phyloP scores from a whole-genome alignment of 2,113 vertebrate genomes.

The Lepus timidus region DNA sequence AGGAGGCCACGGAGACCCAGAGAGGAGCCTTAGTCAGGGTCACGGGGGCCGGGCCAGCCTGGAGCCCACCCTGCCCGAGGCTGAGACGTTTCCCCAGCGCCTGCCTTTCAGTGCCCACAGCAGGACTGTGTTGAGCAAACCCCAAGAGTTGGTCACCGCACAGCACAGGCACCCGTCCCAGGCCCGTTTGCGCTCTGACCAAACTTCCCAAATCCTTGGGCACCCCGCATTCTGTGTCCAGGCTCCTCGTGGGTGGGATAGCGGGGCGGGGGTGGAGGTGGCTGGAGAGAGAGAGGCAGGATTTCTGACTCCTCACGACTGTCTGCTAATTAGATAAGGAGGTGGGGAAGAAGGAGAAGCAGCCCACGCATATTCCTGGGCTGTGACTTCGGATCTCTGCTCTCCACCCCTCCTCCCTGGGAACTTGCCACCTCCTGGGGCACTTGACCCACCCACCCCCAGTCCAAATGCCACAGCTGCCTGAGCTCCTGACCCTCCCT shows the following conservation, averaged over 20 bases:
- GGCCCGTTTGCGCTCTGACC: not conserved
- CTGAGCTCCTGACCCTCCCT: not conserved
- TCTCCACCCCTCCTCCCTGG: constrained; percentile 37
- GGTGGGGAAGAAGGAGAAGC: not conserved
- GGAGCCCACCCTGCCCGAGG: not conserved
- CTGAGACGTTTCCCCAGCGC: not conserved
- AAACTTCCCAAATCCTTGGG: not conserved
- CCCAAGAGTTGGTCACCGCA: not conserved
- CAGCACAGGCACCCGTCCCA: not conserved
- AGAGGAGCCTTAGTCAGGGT: not conserved
- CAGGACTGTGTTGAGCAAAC: not conserved
- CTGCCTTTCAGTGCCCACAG: not conserved
- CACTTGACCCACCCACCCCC: not conserved
- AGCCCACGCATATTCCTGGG: constrained; percentile 63
- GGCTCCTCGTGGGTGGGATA: not conserved
- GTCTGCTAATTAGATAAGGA: constrained; percentile 78
- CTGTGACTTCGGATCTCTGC: constrained; percentile 55
- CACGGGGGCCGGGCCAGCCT: not conserved
- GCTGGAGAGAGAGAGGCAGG: constrained; percentile 35
- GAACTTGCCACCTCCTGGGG: constrained; percentile 34
- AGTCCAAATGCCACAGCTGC: constrained; percentile 64
- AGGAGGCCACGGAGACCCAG: not conserved
- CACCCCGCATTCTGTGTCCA: not conserved
- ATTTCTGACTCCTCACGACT: constrained; percentile 76
- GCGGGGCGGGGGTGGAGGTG: constrained; percentile 4